These are phyloP conservation scores for Acanthosepion lycidas DNA, from an alignment of 2,888 invertebrate species.

Conservation along the genomic window DNA sequence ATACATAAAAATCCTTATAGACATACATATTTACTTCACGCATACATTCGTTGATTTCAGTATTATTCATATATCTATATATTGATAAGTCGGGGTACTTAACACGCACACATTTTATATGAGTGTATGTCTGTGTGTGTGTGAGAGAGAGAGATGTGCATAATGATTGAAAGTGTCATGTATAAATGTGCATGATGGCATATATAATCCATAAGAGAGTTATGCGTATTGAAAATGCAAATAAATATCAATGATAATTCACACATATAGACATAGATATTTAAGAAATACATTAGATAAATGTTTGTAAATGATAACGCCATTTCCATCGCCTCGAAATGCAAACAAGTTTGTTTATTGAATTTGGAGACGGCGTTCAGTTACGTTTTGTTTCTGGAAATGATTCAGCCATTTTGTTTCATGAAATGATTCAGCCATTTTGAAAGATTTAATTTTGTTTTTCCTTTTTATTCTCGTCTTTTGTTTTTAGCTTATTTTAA, in stretches of 20 bases:
- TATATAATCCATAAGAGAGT: background rate
- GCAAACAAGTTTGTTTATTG: slow-evolving; percentile 33
- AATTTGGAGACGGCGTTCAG: background rate
- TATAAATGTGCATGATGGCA: background rate
- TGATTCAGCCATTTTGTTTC: background rate
- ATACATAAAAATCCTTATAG: background rate
- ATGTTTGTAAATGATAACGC: background rate
- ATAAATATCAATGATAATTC: background rate
- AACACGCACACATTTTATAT: background rate
- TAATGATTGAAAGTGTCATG: too few relatives aligned
- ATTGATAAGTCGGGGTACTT: too few relatives aligned
- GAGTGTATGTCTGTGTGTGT: background rate
- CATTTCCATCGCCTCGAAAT: background rate
- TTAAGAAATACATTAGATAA: background rate
- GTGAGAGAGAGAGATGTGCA: too few relatives aligned
- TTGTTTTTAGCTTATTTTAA: background rate
- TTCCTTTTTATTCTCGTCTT: background rate
- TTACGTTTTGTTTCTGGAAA: slow-evolving; percentile 15
- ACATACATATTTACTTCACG: background rate
- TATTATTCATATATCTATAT: too few relatives aligned
- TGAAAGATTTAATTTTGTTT: background rate
- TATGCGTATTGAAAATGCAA: background rate
- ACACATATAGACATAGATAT: background rate
- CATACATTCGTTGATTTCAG: too few relatives aligned
- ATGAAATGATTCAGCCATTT: background rate